phyloP scores from a whole-genome alignment of 2,797 vertebrate species.

The Poecilia picta region DNA sequence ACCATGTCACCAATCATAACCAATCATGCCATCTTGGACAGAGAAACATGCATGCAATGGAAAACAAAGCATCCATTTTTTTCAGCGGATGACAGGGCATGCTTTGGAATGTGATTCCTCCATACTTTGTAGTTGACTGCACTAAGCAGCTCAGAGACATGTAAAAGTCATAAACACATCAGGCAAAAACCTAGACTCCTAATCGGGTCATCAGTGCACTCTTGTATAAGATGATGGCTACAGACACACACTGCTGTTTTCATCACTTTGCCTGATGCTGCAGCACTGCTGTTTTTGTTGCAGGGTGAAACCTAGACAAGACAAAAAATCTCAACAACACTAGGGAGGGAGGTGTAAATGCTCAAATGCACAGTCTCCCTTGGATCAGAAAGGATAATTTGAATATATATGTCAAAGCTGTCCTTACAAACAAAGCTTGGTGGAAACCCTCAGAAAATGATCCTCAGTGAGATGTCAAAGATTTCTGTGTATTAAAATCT shows the following conservation, averaged over 20 bases:
- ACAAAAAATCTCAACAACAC: slow-evolving; percentile 39
- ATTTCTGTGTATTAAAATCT: slow-evolving; percentile 1
- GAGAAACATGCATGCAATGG: slow-evolving; percentile 7
- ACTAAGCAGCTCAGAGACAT: slow-evolving; percentile 33
- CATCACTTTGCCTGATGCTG: slow-evolving; percentile 29
- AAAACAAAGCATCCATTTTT: slow-evolving; percentile 3
- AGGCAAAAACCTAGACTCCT: slow-evolving; percentile 43
- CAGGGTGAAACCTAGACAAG: slow-evolving; percentile 14
- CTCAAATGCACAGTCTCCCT: slow-evolving; percentile 37
- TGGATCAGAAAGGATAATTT: slow-evolving; percentile 34
- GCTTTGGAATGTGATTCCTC: slow-evolving; percentile 41
- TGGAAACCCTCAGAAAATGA: slow-evolving; percentile 7
- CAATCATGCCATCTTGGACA: slow-evolving; percentile 2
- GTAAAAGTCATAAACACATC: slow-evolving; percentile 63
- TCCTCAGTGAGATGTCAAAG: slow-evolving; percentile 8
- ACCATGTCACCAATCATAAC: slow-evolving; percentile 2
- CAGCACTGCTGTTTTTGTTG: slow-evolving; percentile 37
- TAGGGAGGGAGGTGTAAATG: neutral
- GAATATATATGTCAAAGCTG: slow-evolving; percentile 18
- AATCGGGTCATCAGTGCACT: slow-evolving; percentile 63
- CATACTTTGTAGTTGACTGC: slow-evolving; percentile 49
- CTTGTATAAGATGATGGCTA: slow-evolving; percentile 55
- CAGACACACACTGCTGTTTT: slow-evolving; percentile 52
- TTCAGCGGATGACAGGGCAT: slow-evolving; percentile 39
- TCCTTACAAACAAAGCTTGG: slow-evolving; percentile 22